A percentile compares a stretch with the other conserved stretches of the same genome.
These are phyloP conservation scores for Aphaenogaster floridana DNA, from an alignment of 1,140 invertebrate species.

Conservation along the genomic window DNA sequence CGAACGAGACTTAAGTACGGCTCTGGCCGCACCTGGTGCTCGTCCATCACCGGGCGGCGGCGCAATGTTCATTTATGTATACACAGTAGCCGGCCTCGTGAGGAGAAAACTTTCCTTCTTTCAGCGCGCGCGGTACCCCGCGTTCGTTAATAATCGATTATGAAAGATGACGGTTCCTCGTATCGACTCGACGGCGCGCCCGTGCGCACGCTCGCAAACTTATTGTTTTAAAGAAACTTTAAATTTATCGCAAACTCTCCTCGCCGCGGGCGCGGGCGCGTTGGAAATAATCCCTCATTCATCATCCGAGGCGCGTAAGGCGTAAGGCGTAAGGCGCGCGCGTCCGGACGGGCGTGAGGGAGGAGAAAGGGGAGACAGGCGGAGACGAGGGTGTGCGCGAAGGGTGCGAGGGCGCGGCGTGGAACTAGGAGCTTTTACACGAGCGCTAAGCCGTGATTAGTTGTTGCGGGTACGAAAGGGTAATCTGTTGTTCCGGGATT, in stretches of 20 bases:
- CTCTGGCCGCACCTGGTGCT: constrained; percentile 76
- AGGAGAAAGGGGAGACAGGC: not conserved
- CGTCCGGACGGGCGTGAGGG: not conserved
- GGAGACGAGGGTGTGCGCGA: constrained; percentile 28
- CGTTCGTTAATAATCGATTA: constrained; percentile 85
- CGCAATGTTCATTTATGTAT: constrained; percentile 71
- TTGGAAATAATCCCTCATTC: constrained; percentile 81
- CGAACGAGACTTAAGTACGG: constrained; percentile 77
- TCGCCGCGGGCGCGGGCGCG: constrained; percentile 63
- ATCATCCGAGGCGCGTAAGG: constrained; percentile 77
- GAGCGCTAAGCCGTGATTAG: constrained; percentile 77
- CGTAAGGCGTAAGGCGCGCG: constrained; percentile 48
- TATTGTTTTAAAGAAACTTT: constrained; percentile 82
- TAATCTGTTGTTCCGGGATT: constrained; percentile 76
- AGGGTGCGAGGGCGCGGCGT: not conserved
- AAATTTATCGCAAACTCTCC: constrained; percentile 82
- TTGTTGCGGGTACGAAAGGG: constrained; percentile 75
- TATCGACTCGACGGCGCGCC: constrained; percentile 72
- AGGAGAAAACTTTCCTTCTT: constrained; percentile 77
- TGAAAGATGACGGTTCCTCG: constrained; percentile 80
- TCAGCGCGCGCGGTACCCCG: constrained; percentile 69
- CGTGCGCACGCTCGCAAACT: constrained; percentile 66
- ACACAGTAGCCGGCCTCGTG: constrained; percentile 68
- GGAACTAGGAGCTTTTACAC: constrained; percentile 45
- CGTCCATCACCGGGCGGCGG: constrained; percentile 73